These are phyloP conservation scores for Lepus oiostolus DNA, from an alignment of 2,797 vertebrate genomes.

Conservation along the genomic window DNA sequence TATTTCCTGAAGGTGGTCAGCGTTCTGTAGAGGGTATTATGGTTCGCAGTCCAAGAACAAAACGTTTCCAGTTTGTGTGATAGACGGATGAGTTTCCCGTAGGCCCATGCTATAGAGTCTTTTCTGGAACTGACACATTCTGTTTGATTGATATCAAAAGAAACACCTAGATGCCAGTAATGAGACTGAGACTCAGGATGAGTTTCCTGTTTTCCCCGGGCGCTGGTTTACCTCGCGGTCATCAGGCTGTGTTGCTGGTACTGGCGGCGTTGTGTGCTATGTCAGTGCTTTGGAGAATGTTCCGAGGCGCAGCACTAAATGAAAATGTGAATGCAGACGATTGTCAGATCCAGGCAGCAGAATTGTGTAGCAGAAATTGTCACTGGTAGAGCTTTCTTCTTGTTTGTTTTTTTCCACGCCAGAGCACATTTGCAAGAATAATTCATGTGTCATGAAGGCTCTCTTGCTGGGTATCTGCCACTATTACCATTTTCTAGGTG, in stretches of 20 bases:
- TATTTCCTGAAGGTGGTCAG: background rate
- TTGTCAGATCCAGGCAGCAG: background rate
- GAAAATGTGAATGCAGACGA: background rate
- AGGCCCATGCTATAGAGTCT: background rate
- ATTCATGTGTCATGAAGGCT: background rate
- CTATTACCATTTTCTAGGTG: background rate
- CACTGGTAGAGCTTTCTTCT: background rate
- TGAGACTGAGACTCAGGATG: background rate
- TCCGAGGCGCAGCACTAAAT: background rate
- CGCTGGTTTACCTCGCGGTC: background rate
- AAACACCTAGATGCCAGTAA: background rate
- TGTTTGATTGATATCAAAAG: conserved; percentile 39
- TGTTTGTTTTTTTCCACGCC: background rate
- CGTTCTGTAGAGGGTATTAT: background rate
- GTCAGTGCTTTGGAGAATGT: background rate
- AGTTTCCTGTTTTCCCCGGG: background rate
- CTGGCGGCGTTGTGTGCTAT: background rate
- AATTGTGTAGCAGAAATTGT: background rate
- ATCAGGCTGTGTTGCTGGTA: background rate
- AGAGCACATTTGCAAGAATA: background rate
- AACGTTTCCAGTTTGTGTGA: background rate
- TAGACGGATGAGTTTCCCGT: background rate
- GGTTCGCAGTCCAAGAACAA: background rate
- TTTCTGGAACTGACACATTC: conserved; percentile 17
- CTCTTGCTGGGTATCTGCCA: background rate